phyloP scores from a whole-genome alignment of 53 echinoderm and acorn worm genomes.

The Stichopus horrens region DNA sequence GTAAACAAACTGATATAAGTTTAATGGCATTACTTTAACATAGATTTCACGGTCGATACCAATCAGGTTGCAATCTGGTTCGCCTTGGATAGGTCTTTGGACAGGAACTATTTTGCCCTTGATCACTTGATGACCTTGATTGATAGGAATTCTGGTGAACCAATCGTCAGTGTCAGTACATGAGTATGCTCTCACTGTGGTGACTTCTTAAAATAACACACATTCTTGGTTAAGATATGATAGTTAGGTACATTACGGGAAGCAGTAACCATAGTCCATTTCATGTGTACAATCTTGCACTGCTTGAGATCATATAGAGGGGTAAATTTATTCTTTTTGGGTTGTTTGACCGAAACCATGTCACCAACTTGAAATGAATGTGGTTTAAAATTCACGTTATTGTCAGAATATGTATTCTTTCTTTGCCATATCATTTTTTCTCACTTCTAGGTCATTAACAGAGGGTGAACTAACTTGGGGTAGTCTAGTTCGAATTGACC shows the following conservation, averaged over 20 bases:
- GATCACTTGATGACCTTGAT: background rate
- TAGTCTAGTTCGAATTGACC: slow-evolving; percentile 27
- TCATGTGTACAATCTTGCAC: background rate
- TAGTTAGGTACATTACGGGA: too few species aligned
- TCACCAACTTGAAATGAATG: slow-evolving; percentile 23
- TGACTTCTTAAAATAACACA: too few species aligned
- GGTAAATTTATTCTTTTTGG: slow-evolving; percentile 7
- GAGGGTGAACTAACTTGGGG: background rate
- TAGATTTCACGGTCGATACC: background rate
- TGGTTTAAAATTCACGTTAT: background rate
- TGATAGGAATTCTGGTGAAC: background rate
- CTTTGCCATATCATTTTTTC: slow-evolving; percentile 6
- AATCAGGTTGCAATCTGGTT: slow-evolving; percentile 7
- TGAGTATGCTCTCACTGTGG: too few species aligned
- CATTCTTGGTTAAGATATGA: too few species aligned
- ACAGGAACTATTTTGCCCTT: slow-evolving; percentile 1
- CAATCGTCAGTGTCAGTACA: background rate
- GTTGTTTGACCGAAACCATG: slow-evolving; percentile 20
- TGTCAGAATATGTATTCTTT: background rate
- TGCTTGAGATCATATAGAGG: slow-evolving; percentile 4
- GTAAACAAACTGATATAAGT: background rate
- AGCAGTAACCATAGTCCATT: background rate
- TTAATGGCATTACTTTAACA: background rate
- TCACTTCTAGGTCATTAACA: background rate
- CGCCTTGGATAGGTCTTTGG: slow-evolving; percentile 5